Conservation (phyloP, 2,797 vertebrate species). For the Onychomys torridus region DNA sequence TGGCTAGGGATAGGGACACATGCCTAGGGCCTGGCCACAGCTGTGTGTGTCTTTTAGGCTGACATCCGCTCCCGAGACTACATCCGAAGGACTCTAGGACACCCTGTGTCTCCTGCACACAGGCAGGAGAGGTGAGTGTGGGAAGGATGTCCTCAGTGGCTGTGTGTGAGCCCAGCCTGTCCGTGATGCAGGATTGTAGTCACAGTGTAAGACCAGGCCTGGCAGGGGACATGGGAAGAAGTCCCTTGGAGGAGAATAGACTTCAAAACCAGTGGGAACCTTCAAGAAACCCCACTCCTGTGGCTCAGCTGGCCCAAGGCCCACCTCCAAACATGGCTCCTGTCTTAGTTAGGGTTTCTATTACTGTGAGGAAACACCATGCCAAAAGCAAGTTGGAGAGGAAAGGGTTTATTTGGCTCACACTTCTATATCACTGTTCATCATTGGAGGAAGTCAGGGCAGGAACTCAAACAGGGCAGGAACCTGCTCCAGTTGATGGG, state of each 20-base stretch:
- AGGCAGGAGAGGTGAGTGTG: constrained; percentile 80
- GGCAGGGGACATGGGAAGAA: constrained; percentile 11
- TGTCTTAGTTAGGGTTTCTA: neutral
- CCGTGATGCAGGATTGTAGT: constrained; percentile 79
- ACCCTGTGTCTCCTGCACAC: neutral
- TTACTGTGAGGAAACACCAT: neutral
- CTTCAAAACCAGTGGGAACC: fast-evolving
- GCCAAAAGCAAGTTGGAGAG: neutral
- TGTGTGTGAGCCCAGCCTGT: constrained; percentile 57
- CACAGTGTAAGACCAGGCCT: constrained; percentile 68
- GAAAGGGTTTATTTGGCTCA: neutral
- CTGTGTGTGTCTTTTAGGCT: constrained; percentile 84
- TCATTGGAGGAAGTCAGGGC: neutral
- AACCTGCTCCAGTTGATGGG: neutral
- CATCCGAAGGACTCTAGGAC: constrained; percentile 87
- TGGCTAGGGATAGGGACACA: fast-evolving
- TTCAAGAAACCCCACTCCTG: neutral
- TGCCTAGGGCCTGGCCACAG: neutral
- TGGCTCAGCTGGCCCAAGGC: neutral
- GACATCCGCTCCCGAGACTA: constrained; percentile 93
- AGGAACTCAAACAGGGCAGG: neutral
- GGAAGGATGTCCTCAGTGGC: neutral
- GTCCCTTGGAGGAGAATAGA: neutral
- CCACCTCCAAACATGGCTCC: neutral
- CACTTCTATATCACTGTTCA: neutral